Percentiles rank a stretch among this genome's conserved stretches.
These are phyloP conservation scores for Mesitornis unicolor DNA, from an alignment of 2,113 vertebrate species.

Conservation along the genomic window DNA sequence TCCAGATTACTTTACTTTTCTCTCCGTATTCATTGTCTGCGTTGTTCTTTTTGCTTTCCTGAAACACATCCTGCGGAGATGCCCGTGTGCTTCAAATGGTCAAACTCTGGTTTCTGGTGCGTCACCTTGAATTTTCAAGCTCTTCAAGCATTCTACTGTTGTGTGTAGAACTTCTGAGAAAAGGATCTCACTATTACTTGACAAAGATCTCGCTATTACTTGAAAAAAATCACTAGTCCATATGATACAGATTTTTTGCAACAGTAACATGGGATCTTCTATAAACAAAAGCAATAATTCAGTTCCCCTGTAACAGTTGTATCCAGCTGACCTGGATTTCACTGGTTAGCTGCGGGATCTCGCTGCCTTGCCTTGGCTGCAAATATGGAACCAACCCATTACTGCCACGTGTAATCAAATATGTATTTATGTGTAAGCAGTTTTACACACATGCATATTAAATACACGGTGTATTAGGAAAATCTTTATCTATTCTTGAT, in stretches of 20 bases:
- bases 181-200: constrained; percentile 53
- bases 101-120: not conserved
- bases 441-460: not conserved
- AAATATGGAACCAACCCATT: constrained; percentile 31
- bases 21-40: not conserved
- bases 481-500: not conserved
- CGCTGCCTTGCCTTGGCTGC: constrained; percentile 38
- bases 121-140: constrained; percentile 31
- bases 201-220: constrained; percentile 59
- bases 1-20: not conserved
- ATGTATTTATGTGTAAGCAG: not conserved
- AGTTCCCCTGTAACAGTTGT: constrained; percentile 36
- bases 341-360: not conserved
- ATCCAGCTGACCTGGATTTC: constrained; percentile 37
- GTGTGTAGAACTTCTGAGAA: constrained; percentile 70
- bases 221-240: constrained; percentile 33
- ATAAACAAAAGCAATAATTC: constrained; percentile 74
- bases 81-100: not conserved
- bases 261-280: constrained; percentile 2
- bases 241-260: constrained; percentile 1
- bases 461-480: not conserved
- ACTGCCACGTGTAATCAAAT: not conserved
- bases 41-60: not conserved
- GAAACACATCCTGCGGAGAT: not conserved
- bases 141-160: constrained; percentile 65